Conservation (phyloP, 1,140 invertebrate species). For the Asbolus verrucosus region DNA sequence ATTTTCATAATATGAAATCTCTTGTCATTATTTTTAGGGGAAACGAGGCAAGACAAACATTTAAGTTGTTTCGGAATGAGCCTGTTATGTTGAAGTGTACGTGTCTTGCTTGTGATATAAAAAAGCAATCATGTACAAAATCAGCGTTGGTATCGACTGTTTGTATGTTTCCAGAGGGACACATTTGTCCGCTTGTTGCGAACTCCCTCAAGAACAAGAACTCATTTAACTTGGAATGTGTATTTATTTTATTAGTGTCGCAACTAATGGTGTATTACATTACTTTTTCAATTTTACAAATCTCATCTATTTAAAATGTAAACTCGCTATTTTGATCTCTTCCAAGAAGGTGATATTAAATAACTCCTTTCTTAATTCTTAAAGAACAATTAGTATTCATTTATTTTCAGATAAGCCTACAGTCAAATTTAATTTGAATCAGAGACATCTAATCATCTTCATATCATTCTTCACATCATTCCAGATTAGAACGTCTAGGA, state of each 20-base stretch:
- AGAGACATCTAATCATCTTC: neutral
- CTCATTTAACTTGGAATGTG: slow-evolving; percentile 67
- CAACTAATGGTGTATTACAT: slow-evolving; percentile 63
- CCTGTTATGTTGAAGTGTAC: slow-evolving; percentile 64
- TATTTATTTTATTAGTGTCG: slow-evolving; percentile 66
- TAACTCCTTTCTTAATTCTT: neutral
- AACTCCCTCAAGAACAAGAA: slow-evolving; percentile 62
- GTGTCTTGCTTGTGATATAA: slow-evolving; percentile 65
- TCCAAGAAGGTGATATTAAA: slow-evolving; percentile 1
- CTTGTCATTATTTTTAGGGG: slow-evolving; percentile 60
- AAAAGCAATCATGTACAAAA: slow-evolving; percentile 67
- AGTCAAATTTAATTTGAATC: slow-evolving; percentile 5
- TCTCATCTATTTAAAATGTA: slow-evolving; percentile 14
- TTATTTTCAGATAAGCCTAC: slow-evolving; percentile 7
- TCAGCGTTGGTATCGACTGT: slow-evolving; percentile 65
- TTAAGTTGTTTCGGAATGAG: slow-evolving; percentile 63
- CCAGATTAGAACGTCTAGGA: too few relatives aligned
- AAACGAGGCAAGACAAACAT: slow-evolving; percentile 64
- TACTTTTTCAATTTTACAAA: slow-evolving; percentile 57
- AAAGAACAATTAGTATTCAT: neutral
- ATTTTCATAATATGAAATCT: slow-evolving; percentile 58
- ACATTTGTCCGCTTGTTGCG: slow-evolving; percentile 62
- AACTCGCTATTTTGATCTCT: slow-evolving; percentile 5
- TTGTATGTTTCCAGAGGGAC: slow-evolving; percentile 65
- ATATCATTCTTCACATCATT: too few relatives aligned